Base-by-base conservation (phyloP, 1,140 invertebrate species). In the Melipona quadrifasciata region DNA sequence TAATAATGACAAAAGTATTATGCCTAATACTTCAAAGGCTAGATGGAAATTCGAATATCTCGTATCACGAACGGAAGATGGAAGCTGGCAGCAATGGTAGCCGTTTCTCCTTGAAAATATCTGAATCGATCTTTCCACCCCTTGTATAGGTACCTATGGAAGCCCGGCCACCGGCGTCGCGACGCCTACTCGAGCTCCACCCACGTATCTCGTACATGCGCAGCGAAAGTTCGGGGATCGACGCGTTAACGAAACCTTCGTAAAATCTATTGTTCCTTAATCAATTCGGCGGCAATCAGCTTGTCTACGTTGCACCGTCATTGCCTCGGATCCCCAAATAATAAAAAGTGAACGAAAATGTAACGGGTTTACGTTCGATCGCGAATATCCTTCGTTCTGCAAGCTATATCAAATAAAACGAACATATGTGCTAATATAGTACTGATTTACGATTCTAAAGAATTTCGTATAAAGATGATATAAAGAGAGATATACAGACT, bases 191-290 rank as follows among this genome's bases (percentile, higher is more conserved):
- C 65, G 82, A 90, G 89, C 89, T 90, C 89, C 89, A 87, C 89
- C 88, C 88, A 90, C 80, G 79, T 57, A 47, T 47, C 80, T 77
- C 73, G 86, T 90, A 87, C 88, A 90, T 89, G 89, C 88, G 89
- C 88, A 87, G 71, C 80, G 72, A 87, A 80, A 84, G 79, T 79
- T 75, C 61, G 70, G 58, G 61, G 87, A 71, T 86, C 76, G 88
- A 91, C 91, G 92, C 92, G 92, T 93, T 90, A 91, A 74, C 90
- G 87, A 93, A 92, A 92, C 91, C 57, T 91, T 90, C 89, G 84
- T 93, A 93, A 93, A 93, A 89, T 81, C 88, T 65, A 67, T 67
- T 87, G 91, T 85, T 91, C 89, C 91, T 91, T 91, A 92, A 93
- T 93, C 91, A 92, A 90, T 85, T 74, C 83, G 64, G 73, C 79